phyloP scores from a whole-genome alignment of 2,888 invertebrate species.

The Aleiodes testaceus region DNA sequence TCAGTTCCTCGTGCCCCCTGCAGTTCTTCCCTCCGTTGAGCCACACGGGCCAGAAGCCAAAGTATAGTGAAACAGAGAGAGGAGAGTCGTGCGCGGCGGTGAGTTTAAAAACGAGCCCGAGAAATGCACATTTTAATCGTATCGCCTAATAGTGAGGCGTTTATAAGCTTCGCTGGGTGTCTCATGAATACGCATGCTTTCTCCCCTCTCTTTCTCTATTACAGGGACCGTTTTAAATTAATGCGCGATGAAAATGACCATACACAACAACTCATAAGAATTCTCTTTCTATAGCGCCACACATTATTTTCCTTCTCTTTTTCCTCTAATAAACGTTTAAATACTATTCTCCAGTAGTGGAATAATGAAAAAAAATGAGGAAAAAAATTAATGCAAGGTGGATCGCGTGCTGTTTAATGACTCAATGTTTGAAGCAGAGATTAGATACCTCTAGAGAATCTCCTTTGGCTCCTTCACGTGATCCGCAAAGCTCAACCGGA shows the following conservation, averaged over 20 bases:
- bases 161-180: conserved; percentile 64
- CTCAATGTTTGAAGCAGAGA: conserved; percentile 34
- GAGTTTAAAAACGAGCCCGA: conserved; percentile 61
- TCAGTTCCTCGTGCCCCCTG: conserved; percentile 40
- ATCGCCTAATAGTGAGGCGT: conserved; percentile 66
- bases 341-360: neutral
- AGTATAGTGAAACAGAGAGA: conserved; percentile 36
- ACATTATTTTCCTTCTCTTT: neutral
- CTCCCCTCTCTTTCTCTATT: conserved; percentile 45
- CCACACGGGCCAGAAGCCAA: conserved; percentile 37
- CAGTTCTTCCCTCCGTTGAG: conserved; percentile 1
- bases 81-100: conserved; percentile 42
- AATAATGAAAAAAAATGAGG: conserved; percentile 26
- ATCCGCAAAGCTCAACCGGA: conserved; percentile 36
- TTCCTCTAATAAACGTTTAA: neutral
- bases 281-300: conserved; percentile 10
- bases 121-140: conserved; percentile 70
- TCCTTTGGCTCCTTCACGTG: conserved; percentile 27
- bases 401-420: conserved; percentile 37
- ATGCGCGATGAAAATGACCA: conserved; percentile 56
- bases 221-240: conserved; percentile 59
- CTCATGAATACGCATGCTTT: conserved; percentile 67
- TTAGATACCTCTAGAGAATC: conserved; percentile 23
- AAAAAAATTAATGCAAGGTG: conserved; percentile 29
- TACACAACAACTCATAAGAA: conserved; percentile 8